These are phyloP conservation scores for Platypus cylindrus DNA, from an alignment of 2,888 invertebrate genomes.

Conservation along the genomic window DNA sequence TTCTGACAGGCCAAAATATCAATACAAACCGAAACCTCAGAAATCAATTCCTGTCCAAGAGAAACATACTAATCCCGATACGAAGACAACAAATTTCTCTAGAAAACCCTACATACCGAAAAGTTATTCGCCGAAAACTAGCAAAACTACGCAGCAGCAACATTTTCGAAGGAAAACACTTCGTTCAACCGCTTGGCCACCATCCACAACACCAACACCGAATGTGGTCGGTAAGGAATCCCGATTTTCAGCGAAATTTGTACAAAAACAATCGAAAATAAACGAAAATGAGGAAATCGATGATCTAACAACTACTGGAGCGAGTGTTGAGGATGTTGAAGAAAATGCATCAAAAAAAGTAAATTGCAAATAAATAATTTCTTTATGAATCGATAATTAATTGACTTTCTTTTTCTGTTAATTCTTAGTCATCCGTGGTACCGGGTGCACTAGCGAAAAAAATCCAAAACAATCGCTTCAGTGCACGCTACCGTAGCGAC, in stretches of 20 bases:
- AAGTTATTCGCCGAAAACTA: conserved; percentile 4
- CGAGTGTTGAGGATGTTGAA: conserved; percentile 3
- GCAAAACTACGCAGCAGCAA: conserved; percentile 10
- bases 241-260: conserved; percentile 15
- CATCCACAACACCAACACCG: conserved; percentile 13
- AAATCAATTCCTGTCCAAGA: conserved; percentile 2
- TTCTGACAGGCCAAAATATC: conserved; percentile 11
- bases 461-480: conserved; percentile 40
- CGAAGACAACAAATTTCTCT: conserved; percentile 6
- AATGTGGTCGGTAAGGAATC: conserved; percentile 10
- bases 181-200: conserved; percentile 13
- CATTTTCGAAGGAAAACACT: conserved; percentile 12
- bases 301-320: too few relatives aligned
- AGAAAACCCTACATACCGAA: conserved; percentile 9
- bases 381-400: not conserved
- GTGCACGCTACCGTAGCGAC: conserved; percentile 44
- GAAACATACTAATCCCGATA: conserved; percentile 5
- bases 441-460: conserved; percentile 1
- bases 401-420: conserved; percentile 5
- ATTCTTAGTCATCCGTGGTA: conserved; percentile 20
- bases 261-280: conserved; percentile 10
- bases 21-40: not conserved
- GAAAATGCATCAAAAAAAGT: conserved; percentile 2
- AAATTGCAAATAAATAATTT: not conserved
- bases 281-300: not conserved